Evolutionary conservation across 30 jellyfish, hydroid and myxozoan genomes (phyloP).

Genomic region (Sanderia malayensis): DNA sequence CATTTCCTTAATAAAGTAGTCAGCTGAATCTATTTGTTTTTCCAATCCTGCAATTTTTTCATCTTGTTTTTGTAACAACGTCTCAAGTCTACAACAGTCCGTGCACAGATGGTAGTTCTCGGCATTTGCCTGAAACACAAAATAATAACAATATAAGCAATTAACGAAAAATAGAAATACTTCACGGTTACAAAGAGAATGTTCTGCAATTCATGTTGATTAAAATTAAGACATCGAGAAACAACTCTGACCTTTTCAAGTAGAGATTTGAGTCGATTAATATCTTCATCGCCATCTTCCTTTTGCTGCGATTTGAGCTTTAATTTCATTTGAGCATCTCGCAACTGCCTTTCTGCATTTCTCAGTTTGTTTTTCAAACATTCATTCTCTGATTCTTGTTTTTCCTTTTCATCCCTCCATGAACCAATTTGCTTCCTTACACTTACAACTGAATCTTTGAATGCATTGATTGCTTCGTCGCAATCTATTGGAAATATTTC

Average conservation of each 20-base stretch:
- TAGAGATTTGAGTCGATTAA: background rate
- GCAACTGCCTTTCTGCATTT: slow-evolving; percentile 5
- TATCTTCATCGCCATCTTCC: slow-evolving; percentile 1
- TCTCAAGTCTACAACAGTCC: slow-evolving; percentile 22
- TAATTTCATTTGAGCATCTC: slow-evolving; percentile 6
- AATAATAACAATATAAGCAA: too few species aligned
- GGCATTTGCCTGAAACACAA: slow-evolving; percentile 16
- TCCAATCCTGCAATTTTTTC: background rate
- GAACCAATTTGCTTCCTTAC: slow-evolving; percentile 5
- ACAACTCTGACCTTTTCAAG: slow-evolving; percentile 36
- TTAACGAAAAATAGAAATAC: too few species aligned
- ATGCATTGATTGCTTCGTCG: slow-evolving; percentile 10
- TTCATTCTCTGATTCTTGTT: background rate
- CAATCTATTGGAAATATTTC: too few species aligned
- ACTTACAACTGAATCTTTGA: slow-evolving; percentile 21
- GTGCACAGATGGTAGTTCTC: slow-evolving; percentile 31
- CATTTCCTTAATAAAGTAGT: background rate
- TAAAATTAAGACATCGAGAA: too few species aligned
- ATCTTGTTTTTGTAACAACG: background rate
- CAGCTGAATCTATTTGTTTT: background rate
- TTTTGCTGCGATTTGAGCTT: slow-evolving; percentile 1
- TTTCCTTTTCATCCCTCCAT: slow-evolving; percentile 36
- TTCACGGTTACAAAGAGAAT: too few species aligned
- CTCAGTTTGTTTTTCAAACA: background rate
- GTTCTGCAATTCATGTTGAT: too few species aligned